Evolutionary conservation across 2,113 vertebrate genomes (phyloP), one percentile per base, ranked within the genome.

Genomic region (Cinclus cinclus): DNA sequence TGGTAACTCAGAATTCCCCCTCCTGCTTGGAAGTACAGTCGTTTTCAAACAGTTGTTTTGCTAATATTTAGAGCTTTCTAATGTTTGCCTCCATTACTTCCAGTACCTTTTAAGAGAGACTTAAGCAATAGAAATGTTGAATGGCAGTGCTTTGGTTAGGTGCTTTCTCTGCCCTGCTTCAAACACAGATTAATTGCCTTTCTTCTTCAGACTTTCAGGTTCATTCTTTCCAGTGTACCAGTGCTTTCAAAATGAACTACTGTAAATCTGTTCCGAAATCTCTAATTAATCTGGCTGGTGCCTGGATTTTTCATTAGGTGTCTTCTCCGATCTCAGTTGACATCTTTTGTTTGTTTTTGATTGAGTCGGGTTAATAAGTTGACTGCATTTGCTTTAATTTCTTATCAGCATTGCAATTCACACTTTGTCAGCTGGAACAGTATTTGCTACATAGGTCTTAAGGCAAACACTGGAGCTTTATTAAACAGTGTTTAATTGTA

Each of bases 1-100:
- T 98, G 96, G 97, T 94, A 98, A 98, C 98, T 87, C 93, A 90
- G 95, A 95, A 90, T 95, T 89, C 87, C 95, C 95, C 76, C 84
- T 98, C 68, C 67, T 90, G 82, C 90, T 70, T 97, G 87, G 75
- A 96, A 94, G 77, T 60, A 67, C 69, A 94, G 75, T 63, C 86
- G 44, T 94, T 95, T 96, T 71, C 65, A 89, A 90, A 87, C 59
- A 87, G 52, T 82, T 89, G 76, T 91, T 63, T 80, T 84, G 74
- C 58, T 97, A 80, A 93, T 87, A 94, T 96, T 94, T 94, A 82
- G 95, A 85, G 78, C 71, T 92, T 80, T 58, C 42, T 95, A 89
- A 49, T 53, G 52, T 83, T 94, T 96, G 81, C 77, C n/a, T 92
- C 86, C 47, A 24, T 79, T 82, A 15, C 60, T 86, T 88, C 63